Conservation (phyloP, 2,888 invertebrate genomes). For the Branchipolynoe longqiensis region DNA sequence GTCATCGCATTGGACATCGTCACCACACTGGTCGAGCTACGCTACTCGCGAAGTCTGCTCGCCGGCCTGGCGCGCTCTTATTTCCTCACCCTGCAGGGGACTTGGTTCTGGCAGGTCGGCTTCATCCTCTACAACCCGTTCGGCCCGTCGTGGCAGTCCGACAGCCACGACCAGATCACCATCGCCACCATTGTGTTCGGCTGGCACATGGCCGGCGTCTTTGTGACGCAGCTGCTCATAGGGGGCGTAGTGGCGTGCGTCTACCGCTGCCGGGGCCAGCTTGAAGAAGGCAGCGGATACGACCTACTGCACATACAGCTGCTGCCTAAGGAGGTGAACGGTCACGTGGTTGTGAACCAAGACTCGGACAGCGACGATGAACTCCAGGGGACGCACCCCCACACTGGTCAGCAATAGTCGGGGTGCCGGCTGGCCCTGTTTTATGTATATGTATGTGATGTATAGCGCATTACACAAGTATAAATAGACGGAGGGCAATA, state of each 20-base stretch:
- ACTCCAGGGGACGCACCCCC: slow-evolving; percentile 69
- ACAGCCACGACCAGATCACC: slow-evolving; percentile 82
- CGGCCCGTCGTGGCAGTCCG: slow-evolving; percentile 78
- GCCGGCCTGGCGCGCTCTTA: slow-evolving; percentile 80
- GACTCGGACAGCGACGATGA: slow-evolving; percentile 72
- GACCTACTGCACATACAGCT: slow-evolving; percentile 72
- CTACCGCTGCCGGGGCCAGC: slow-evolving; percentile 66
- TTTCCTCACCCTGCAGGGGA: slow-evolving; percentile 83
- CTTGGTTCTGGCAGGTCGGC: slow-evolving; percentile 84
- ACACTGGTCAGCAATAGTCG: slow-evolving; percentile 9
- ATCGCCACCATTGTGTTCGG: slow-evolving; percentile 81
- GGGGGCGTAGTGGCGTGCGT: slow-evolving; percentile 72
- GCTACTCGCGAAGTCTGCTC: slow-evolving; percentile 78
- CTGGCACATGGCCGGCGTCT: slow-evolving; percentile 77
- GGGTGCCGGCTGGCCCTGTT: too few relatives aligned
- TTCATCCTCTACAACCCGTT: slow-evolving; percentile 83
- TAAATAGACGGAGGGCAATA: too few relatives aligned
- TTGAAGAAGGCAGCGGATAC: slow-evolving; percentile 62
- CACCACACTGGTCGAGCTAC: slow-evolving; percentile 80
- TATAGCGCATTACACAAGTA: too few relatives aligned
- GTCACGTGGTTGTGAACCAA: slow-evolving; percentile 72
- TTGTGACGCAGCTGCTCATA: slow-evolving; percentile 73
- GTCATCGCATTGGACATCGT: slow-evolving; percentile 78
- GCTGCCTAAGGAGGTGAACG: slow-evolving; percentile 72
- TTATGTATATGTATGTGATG: too few relatives aligned